phyloP scores from a whole-genome alignment of 2,888 invertebrate genomes.

The Apotomis capreana region DNA sequence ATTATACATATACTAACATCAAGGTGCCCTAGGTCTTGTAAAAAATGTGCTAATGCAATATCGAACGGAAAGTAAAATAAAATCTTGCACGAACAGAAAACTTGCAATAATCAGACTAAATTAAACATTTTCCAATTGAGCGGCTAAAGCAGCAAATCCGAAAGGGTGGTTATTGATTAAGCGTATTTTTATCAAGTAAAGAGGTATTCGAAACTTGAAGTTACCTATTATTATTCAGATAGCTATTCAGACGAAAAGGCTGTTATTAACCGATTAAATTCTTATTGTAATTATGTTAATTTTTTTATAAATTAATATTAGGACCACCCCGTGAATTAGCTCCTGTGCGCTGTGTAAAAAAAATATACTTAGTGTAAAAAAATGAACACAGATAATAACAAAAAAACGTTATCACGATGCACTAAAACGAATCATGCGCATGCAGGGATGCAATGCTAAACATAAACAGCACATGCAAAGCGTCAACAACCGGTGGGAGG shows the following conservation, averaged over 20 bases:
- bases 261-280: too few relatives aligned
- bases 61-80: not conserved
- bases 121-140: not conserved
- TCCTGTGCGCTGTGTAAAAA: slow-evolving; percentile 23
- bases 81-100: too few relatives aligned
- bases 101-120: not conserved
- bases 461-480: slow-evolving; percentile 38
- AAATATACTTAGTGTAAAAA: slow-evolving; percentile 4
- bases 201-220: too few relatives aligned
- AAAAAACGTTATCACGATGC: slow-evolving; percentile 35
- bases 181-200: not conserved
- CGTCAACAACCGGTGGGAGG: slow-evolving; percentile 51
- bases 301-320: not conserved
- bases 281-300: too few relatives aligned
- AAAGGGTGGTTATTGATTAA: not conserved
- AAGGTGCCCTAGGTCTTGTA: slow-evolving; percentile 10
- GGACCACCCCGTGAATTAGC: slow-evolving; percentile 34
- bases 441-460: slow-evolving; percentile 48
- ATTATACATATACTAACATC: not conserved
- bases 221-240: too few relatives aligned
- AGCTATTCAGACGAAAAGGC: too few relatives aligned
- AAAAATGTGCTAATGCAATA: slow-evolving; percentile 9
- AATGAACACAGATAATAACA: slow-evolving; percentile 20
- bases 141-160: not conserved
- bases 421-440: slow-evolving; percentile 45